Evolutionary conservation across 2,113 vertebrate genomes (phyloP).

Genomic region (Tyrannus savana): DNA sequence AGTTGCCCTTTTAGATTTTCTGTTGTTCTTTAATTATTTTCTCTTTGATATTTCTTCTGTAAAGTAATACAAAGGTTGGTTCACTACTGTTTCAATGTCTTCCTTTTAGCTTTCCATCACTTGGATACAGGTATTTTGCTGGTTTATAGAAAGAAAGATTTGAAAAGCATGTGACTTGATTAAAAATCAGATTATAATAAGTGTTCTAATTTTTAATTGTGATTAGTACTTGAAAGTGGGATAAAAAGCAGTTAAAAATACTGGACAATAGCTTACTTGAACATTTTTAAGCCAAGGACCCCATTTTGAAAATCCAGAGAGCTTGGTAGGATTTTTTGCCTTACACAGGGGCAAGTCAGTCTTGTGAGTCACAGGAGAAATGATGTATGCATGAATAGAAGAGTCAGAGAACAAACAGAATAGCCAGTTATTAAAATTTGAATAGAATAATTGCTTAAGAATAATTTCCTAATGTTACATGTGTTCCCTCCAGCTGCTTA

Average conservation of each 20-base stretch:
- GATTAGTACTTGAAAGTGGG: not conserved
- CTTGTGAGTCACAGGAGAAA: not conserved
- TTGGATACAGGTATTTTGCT: constrained; percentile 84
- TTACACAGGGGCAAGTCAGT: not conserved
- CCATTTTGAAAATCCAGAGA: not conserved
- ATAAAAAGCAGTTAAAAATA: not conserved
- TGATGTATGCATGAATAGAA: not conserved
- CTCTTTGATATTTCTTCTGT: not conserved
- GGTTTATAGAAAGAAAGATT: constrained; percentile 18
- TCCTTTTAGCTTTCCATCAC: constrained; percentile 83
- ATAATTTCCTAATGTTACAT: not conserved
- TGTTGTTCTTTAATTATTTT: not conserved
- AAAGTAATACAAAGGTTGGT: constrained; percentile 1
- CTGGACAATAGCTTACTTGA: not conserved
- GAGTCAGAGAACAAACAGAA: not conserved
- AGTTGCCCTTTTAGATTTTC: not conserved
- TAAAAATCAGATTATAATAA: not conserved
- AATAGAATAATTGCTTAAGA: not conserved
- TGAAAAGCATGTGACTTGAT: not conserved
- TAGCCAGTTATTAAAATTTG: not conserved
- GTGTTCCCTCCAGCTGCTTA: not conserved
- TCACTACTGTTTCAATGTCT: constrained; percentile 63
- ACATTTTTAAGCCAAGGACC: not conserved
- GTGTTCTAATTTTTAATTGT: not conserved
- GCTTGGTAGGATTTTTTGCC: not conserved